A percentile compares a stretch with the other conserved stretches of the same genome.
Conservation (phyloP, 2,888 invertebrate genomes). For the Theretra japonica region DNA sequence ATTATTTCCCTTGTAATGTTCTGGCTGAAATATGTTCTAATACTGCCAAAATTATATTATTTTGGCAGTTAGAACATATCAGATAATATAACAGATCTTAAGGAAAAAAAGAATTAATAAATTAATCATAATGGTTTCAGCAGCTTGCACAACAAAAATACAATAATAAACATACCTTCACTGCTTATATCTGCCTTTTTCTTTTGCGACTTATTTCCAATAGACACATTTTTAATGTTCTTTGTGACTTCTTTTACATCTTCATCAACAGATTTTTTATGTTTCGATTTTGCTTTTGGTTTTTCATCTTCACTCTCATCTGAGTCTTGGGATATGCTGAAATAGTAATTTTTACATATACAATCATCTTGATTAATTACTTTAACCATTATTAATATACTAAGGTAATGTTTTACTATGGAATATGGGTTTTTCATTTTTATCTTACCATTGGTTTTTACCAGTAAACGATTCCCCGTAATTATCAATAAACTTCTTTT, state of each 20-base stretch:
- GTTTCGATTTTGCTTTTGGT: conserved; percentile 75
- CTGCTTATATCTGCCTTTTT: conserved; percentile 68
- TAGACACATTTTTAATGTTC: conserved; percentile 84
- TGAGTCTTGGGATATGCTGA: conserved; percentile 41
- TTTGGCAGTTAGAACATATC: too few species aligned
- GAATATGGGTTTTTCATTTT: neutral
- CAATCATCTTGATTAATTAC: neutral
- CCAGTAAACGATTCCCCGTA: neutral
- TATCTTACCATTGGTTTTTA: neutral
- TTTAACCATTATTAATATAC: too few species aligned
- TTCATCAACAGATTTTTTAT: conserved; percentile 79
- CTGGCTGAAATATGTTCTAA: too few species aligned
- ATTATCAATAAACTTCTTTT: conserved; percentile 1
- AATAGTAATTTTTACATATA: neutral
- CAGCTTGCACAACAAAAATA: conserved; percentile 3
- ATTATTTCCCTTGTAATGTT: too few species aligned
- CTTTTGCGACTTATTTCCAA: conserved; percentile 82
- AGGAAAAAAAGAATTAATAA: too few species aligned
- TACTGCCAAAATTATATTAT: too few species aligned
- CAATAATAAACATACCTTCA: conserved; percentile 59
- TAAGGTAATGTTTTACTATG: too few species aligned
- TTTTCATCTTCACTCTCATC: conserved; percentile 81
- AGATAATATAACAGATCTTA: too few species aligned
- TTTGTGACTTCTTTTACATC: conserved; percentile 83
- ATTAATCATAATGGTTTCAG: too few species aligned